A percentile compares a stretch with the other conserved stretches of the same genome.
Conservation (phyloP, 2,113 vertebrate genomes). For the Siniperca knerii region DNA sequence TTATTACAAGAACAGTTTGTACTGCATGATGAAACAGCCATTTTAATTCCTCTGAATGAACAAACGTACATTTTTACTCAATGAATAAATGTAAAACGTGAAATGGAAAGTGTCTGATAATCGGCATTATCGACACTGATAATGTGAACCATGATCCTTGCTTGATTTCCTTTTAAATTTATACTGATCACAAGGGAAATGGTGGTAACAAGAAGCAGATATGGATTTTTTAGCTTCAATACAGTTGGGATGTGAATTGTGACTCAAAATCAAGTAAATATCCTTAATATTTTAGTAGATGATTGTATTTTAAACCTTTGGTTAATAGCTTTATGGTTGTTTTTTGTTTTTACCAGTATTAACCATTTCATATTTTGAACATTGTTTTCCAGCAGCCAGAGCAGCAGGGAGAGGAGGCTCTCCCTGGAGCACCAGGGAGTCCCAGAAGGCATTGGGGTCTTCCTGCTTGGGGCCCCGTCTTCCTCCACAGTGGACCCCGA, state of each 20-base stretch:
- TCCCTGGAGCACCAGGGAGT: constrained; percentile 82
- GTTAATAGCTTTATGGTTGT: not conserved
- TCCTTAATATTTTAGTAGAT: not conserved
- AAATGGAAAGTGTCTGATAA: not conserved
- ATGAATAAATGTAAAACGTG: not conserved
- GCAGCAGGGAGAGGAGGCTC: constrained; percentile 84
- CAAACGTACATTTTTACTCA: constrained; percentile 3
- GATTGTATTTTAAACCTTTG: not conserved
- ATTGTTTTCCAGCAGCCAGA: constrained; percentile 79
- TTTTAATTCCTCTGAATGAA: not conserved
- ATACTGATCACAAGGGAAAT: not conserved
- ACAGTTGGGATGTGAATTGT: not conserved
- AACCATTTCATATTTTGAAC: not conserved
- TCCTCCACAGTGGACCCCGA: constrained; percentile 89
- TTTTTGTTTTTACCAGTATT: not conserved
- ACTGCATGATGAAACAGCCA: not conserved
- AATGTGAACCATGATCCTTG: not conserved
- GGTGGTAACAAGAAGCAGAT: not conserved
- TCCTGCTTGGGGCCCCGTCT: constrained; percentile 78
- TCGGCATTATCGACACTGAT: not conserved
- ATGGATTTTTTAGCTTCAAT: not conserved
- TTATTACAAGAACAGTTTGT: not conserved
- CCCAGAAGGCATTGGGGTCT: constrained; percentile 80
- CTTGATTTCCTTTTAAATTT: not conserved
- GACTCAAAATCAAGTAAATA: not conserved